These are phyloP conservation scores for Corynorhinus townsendii DNA, from an alignment of 2,113 vertebrate genomes.

Conservation along the genomic window DNA sequence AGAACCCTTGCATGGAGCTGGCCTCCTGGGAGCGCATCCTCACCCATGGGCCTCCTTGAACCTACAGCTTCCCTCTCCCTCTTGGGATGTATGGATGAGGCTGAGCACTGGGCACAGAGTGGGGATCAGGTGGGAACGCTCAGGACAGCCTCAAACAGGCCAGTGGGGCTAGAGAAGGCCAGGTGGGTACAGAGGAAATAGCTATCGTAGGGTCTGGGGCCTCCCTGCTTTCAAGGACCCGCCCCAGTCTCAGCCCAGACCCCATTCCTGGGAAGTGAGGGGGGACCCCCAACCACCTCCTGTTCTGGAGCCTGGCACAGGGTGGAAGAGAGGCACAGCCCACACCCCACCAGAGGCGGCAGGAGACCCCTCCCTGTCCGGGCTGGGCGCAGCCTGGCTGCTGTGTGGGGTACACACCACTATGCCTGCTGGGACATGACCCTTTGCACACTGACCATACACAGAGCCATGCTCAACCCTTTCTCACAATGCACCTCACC, in stretches of 20 bases:
- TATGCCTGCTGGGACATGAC: not conserved
- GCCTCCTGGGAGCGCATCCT: not conserved
- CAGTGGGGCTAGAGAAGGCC: not conserved
- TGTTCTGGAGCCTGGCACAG: not conserved
- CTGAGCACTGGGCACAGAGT: not conserved
- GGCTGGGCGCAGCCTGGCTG: not conserved
- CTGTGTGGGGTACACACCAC: rapidly evolving
- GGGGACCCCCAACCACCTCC: not conserved
- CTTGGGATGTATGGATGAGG: too few relatives aligned
- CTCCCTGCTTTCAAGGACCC: not conserved
- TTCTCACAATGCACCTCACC: not conserved
- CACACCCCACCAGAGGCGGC: not conserved
- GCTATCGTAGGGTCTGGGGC: rapidly evolving
- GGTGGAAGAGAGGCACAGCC: not conserved
- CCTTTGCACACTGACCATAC: not conserved
- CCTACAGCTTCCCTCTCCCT: not conserved
- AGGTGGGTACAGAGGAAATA: not conserved
- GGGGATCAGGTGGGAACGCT: not conserved
- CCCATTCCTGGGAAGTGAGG: too few relatives aligned
- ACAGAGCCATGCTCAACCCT: rapidly evolving
- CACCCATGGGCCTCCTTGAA: not conserved
- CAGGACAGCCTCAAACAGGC: not conserved
- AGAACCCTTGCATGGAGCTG: not conserved
- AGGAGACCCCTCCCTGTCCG: not conserved
- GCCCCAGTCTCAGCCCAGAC: not conserved